Evolutionary conservation across 2,113 vertebrate species (phyloP).

Genomic region (Trogon melanurus): DNA sequence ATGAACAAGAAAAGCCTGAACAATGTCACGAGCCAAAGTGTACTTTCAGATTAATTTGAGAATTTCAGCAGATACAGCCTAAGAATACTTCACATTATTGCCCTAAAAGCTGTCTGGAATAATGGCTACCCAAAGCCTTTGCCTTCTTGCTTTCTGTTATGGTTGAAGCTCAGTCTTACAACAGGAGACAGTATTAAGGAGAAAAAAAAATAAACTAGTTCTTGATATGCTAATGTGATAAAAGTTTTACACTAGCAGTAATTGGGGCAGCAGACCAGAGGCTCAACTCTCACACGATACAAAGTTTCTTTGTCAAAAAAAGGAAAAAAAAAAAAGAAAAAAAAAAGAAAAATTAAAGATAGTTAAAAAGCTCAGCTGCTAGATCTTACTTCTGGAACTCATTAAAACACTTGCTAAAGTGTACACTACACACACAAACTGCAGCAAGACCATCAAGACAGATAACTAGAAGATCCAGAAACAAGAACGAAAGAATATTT

Average conservation of each 20-base stretch:
- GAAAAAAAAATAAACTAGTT: neutral
- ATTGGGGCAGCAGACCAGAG: neutral
- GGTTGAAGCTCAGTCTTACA: neutral
- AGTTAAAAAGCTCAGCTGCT: neutral
- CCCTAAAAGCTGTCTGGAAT: neutral
- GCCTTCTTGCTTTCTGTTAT: neutral
- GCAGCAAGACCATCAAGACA: neutral
- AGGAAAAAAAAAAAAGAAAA: too few relatives aligned
- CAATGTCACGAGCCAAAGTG: neutral
- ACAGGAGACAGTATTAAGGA: neutral
- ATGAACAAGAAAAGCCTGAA: neutral
- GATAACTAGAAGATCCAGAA: neutral
- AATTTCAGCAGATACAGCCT: neutral
- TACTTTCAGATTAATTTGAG: neutral
- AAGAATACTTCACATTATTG: neutral
- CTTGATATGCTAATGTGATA: neutral
- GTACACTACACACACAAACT: accelerated
- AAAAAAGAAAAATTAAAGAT: neutral
- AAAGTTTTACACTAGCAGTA: neutral
- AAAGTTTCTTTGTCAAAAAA: neutral
- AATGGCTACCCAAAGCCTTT: neutral
- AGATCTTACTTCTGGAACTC: neutral
- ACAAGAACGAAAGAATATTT: conserved; percentile 12
- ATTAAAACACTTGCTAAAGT: neutral
- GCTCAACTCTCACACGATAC: neutral